Percentiles rank a stretch among this genome's conserved stretches.
phyloP scores from a whole-genome alignment of 2,888 invertebrate genomes.

The Eubasilissa splendida region DNA sequence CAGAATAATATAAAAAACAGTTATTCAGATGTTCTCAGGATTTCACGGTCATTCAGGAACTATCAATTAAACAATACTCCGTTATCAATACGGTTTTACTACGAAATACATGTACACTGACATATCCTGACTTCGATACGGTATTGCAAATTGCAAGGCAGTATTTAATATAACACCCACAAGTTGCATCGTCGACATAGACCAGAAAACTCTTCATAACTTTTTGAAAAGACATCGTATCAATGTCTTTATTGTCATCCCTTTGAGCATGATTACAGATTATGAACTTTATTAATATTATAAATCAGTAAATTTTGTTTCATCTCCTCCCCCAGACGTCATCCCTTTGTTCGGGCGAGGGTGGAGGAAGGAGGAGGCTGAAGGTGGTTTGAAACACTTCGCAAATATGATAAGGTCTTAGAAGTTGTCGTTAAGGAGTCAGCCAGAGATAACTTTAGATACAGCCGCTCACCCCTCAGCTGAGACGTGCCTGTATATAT shows the following conservation, averaged over 20 bases:
- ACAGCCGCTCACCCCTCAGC: constrained; percentile 22
- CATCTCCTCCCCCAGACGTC: constrained; percentile 10
- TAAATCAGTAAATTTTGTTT: constrained; percentile 28
- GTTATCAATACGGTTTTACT: no score
- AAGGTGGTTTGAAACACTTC: constrained; percentile 46
- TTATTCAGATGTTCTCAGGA: no score
- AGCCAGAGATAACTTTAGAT: constrained; percentile 43
- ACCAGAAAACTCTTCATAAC: no score
- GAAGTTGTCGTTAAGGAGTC: constrained; percentile 56
- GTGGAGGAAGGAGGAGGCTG: constrained; percentile 6
- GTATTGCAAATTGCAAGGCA: no score
- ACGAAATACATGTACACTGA: no score
- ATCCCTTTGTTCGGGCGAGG: background rate
- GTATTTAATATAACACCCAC: no score
- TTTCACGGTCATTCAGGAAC: no score
- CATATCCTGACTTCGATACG: no score
- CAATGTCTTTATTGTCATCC: background rate
- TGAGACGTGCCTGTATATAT: constrained; percentile 41
- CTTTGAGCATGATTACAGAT: constrained; percentile 13
- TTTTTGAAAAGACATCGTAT: no score
- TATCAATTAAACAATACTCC: no score
- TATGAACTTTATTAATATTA: constrained; percentile 41
- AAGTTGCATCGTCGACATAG: no score
- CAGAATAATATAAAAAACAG: no score
- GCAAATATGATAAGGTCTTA: constrained; percentile 56